Percentiles rank a stretch among this genome's conserved stretches.
Evolutionary conservation across 2,888 invertebrate genomes (phyloP).

Genomic region (Eristalis tenax): DNA sequence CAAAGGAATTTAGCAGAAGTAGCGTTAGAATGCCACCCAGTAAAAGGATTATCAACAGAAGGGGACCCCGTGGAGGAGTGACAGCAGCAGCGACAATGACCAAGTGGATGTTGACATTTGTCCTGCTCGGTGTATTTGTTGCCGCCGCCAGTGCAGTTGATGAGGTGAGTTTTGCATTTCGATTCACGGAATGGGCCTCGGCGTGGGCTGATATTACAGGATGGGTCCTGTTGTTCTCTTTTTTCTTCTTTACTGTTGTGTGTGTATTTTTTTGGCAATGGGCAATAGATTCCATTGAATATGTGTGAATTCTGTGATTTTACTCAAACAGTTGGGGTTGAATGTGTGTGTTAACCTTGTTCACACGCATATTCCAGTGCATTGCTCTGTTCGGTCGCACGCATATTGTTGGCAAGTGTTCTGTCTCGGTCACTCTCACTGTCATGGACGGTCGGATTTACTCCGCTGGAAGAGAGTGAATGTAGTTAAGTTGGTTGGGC

Average conservation of each 20-base stretch:
- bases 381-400: constrained; percentile 53
- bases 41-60: constrained; percentile 64
- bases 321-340: constrained; percentile 39
- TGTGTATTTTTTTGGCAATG: background rate
- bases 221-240: background rate
- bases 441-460: constrained; percentile 32
- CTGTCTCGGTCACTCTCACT: constrained; percentile 51
- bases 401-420: constrained; percentile 17
- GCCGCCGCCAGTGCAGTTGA: constrained; percentile 65
- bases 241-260: background rate
- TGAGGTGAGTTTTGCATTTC: constrained; percentile 51
- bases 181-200: background rate
- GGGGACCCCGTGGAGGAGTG: constrained; percentile 36
- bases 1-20: constrained; percentile 49
- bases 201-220: background rate
- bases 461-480: constrained; percentile 27
- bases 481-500: constrained; percentile 40
- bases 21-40: constrained; percentile 59
- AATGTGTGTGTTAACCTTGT: constrained; percentile 59
- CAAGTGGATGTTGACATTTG: constrained; percentile 71
- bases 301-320: constrained; percentile 42
- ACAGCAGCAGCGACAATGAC: constrained; percentile 60
- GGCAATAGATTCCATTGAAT: constrained; percentile 30
- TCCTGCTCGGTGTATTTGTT: constrained; percentile 62
- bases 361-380: constrained; percentile 64